These are phyloP conservation scores for Drosophila ercepeae DNA, from an alignment of 1,140 invertebrate genomes.

Conservation along the genomic window DNA sequence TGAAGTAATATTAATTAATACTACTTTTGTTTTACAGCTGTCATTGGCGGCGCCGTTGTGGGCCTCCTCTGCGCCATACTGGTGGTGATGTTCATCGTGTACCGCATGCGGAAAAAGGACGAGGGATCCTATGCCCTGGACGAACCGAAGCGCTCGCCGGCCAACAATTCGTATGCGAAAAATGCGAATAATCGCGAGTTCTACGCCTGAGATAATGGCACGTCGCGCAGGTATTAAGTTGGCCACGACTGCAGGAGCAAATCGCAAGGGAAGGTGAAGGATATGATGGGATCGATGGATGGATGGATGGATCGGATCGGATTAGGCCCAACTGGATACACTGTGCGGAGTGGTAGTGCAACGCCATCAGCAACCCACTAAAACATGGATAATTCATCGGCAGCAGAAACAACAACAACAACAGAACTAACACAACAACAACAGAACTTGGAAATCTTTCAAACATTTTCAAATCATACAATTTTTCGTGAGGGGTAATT, in stretches of 20 bases:
- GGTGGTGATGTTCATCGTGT: conserved; percentile 99
- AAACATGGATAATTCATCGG: conserved; percentile 32
- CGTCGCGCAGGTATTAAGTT: conserved; percentile 78
- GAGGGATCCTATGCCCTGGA: conserved; percentile 99
- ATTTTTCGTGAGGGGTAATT: conserved; percentile 68
- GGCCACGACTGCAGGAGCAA: conserved; percentile 19
- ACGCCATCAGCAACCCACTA: conserved; percentile 23
- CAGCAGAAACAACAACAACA: conserved; percentile 42
- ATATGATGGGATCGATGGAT: background rate
- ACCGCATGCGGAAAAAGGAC: conserved; percentile 99
- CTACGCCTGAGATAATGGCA: conserved; percentile 92
- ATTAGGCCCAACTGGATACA: conserved; percentile 65
- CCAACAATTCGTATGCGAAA: conserved; percentile 95
- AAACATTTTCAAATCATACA: conserved; percentile 49
- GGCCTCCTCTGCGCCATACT: conserved; percentile 98
- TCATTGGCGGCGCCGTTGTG: conserved; percentile 98
- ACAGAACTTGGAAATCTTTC: conserved; percentile 39
- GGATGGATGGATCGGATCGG: conserved; percentile 9
- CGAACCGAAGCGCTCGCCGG: conserved; percentile 96
- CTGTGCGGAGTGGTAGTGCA: conserved; percentile 58
- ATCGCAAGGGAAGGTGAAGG: conserved; percentile 9
- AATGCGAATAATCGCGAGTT: conserved; percentile 96
- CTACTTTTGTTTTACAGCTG: conserved; percentile 93
- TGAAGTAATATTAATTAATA: background rate
- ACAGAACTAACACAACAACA: conserved; percentile 45